These are phyloP conservation scores for Oreohelix idahoensis DNA, from an alignment of 1,140 invertebrate genomes.

Conservation along the genomic window DNA sequence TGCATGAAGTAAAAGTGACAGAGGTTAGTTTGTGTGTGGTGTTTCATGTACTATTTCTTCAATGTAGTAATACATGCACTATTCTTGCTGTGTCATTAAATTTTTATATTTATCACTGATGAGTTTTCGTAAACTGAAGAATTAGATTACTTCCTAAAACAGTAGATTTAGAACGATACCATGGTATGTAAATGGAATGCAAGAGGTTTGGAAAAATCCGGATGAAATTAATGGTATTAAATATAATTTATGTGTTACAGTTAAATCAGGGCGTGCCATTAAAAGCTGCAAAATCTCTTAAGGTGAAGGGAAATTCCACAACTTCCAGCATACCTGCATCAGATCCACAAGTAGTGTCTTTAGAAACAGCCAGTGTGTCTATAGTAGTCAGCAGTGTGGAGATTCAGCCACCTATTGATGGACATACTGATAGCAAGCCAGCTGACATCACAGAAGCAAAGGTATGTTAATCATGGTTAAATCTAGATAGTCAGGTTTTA, in stretches of 20 bases:
- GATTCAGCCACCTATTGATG: not conserved
- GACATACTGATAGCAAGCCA: conserved; percentile 26
- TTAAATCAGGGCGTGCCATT: conserved; percentile 20
- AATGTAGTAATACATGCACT: too few relatives aligned
- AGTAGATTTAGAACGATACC: too few relatives aligned
- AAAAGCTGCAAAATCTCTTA: conserved; percentile 15
- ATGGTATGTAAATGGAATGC: too few relatives aligned
- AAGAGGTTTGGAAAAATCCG: too few relatives aligned
- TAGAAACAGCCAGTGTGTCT: not conserved
- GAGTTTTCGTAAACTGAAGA: too few relatives aligned
- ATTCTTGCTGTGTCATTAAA: conserved; percentile 5
- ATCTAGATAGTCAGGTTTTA: not conserved
- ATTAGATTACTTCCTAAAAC: too few relatives aligned
- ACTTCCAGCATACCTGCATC: not conserved
- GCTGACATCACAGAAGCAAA: conserved; percentile 13
- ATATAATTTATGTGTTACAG: conserved; percentile 13
- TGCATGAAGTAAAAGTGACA: conserved; percentile 75
- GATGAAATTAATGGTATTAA: too few relatives aligned
- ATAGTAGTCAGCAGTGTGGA: not conserved
- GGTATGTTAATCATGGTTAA: not conserved
- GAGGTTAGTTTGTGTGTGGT: conserved; percentile 33
- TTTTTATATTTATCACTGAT: too few relatives aligned
- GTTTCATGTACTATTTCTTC: too few relatives aligned
- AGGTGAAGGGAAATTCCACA: conserved; percentile 8
- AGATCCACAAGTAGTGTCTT: too few relatives aligned